A percentile compares a stretch with the other conserved stretches of the same genome.
These are phyloP conservation scores for Gasteruption jaculator DNA, from an alignment of 2,888 invertebrate species.

Conservation along the genomic window DNA sequence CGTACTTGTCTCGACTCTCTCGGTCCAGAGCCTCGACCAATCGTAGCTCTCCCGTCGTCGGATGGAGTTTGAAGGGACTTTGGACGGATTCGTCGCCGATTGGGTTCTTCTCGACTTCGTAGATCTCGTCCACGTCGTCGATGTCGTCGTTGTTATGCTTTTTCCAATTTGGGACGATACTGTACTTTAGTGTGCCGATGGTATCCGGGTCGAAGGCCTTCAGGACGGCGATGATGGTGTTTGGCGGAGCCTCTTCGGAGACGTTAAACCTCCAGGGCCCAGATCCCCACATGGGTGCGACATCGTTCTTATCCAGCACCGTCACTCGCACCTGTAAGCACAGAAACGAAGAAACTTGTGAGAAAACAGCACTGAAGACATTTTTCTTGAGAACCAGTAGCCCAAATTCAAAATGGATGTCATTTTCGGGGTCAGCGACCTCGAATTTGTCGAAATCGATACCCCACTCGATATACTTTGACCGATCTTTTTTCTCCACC, in stretches of 20 bases:
- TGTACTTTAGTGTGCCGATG: slow-evolving; percentile 72
- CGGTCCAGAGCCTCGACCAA: slow-evolving; percentile 79
- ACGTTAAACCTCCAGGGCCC: slow-evolving; percentile 70
- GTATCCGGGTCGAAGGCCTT: slow-evolving; percentile 83
- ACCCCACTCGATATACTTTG: no score
- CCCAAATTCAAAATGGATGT: no score
- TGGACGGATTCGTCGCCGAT: no score
- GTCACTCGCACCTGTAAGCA: slow-evolving; percentile 75
- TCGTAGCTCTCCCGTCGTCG: slow-evolving; percentile 67
- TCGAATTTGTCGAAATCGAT: no score
- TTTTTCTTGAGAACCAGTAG: no score
- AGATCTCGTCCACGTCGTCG: not conserved
- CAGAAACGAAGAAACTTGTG: no score
- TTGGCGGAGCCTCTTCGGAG: slow-evolving; percentile 81
- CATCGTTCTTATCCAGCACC: slow-evolving; percentile 89
- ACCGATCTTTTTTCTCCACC: no score
- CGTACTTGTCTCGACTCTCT: slow-evolving; percentile 75
- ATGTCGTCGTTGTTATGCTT: slow-evolving; percentile 16
- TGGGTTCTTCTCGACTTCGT: slow-evolving; percentile 52
- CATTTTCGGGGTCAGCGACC: no score
- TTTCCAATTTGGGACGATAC: slow-evolving; percentile 58
- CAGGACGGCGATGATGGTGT: slow-evolving; percentile 72
- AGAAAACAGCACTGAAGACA: no score
- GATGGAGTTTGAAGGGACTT: slow-evolving; percentile 69
- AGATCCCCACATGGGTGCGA: slow-evolving; percentile 83